Percentiles rank a stretch among this genome's conserved stretches.
These are phyloP conservation scores for Passerina amoena DNA, from an alignment of 2,113 vertebrate species.

Conservation along the genomic window DNA sequence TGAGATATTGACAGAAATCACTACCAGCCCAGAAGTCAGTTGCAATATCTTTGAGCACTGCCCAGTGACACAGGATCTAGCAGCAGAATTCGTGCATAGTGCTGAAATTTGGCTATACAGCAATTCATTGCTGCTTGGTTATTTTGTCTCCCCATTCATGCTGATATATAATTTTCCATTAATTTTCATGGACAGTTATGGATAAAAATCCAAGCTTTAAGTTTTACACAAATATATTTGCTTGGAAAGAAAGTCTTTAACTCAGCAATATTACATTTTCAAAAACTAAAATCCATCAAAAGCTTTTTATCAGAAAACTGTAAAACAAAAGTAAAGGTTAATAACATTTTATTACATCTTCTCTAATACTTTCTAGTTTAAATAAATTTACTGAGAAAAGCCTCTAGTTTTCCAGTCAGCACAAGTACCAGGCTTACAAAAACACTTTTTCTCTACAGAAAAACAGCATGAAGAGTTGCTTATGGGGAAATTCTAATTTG, in stretches of 20 bases:
- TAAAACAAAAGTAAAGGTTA: background rate
- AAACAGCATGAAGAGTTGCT: background rate
- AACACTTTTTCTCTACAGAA: background rate
- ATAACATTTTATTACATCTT: background rate
- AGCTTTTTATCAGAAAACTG: background rate
- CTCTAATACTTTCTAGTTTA: background rate
- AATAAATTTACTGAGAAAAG: background rate
- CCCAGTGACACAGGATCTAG: background rate
- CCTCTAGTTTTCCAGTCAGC: background rate
- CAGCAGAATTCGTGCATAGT: background rate
- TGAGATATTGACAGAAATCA: background rate
- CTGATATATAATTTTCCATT: background rate
- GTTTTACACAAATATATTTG: background rate
- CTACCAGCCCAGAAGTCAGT: background rate
- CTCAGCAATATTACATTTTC: background rate
- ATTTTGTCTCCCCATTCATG: background rate
- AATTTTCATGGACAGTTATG: background rate
- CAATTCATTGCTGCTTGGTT: background rate
- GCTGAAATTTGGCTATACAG: background rate
- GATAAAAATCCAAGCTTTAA: background rate
- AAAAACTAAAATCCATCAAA: background rate
- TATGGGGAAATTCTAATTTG: background rate
- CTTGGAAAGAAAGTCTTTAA: background rate
- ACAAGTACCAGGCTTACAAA: background rate
- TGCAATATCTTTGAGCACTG: background rate